phyloP scores from a whole-genome alignment of 2,888 invertebrate species.

The Hydriomena furcata region DNA sequence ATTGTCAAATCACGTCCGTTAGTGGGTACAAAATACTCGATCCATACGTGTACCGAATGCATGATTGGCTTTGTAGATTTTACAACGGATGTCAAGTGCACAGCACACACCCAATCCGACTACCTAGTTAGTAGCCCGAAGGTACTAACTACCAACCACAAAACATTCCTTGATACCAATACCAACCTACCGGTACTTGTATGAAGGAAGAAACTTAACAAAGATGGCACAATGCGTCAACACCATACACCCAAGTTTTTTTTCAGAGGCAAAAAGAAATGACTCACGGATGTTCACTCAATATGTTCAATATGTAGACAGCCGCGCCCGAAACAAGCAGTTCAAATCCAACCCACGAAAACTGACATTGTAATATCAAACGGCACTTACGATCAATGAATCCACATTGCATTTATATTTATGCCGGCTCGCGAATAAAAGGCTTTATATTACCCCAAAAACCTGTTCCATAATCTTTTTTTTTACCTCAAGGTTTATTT shows the following conservation, averaged over 20 bases:
- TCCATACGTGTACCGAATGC: constrained; percentile 19
- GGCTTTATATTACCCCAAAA: no score
- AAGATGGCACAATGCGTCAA: constrained; percentile 1
- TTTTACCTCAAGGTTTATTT: not conserved
- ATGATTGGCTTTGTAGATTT: constrained; percentile 14
- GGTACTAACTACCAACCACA: no score
- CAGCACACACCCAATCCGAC: constrained; percentile 8
- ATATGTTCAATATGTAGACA: not conserved
- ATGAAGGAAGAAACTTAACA: not conserved
- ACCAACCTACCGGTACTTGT: not conserved
- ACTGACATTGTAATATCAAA: constrained; percentile 4
- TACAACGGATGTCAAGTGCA: constrained; percentile 25
- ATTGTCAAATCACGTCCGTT: constrained; percentile 3
- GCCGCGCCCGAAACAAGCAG: constrained; percentile 17
- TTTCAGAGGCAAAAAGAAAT: constrained; percentile 1
- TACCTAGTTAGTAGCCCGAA: no score
- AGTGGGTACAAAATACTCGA: constrained; percentile 5
- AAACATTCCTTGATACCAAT: no score
- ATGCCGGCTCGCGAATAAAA: constrained; percentile 51
- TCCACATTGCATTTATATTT: constrained; percentile 40
- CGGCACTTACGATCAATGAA: constrained; percentile 47
- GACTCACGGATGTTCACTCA: not conserved
- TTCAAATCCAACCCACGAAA: constrained; percentile 1
- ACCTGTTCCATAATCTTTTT: no score
- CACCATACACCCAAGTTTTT: not conserved